Evolutionary conservation across 1,140 invertebrate genomes (phyloP).

Genomic region (Ericerus pela): DNA sequence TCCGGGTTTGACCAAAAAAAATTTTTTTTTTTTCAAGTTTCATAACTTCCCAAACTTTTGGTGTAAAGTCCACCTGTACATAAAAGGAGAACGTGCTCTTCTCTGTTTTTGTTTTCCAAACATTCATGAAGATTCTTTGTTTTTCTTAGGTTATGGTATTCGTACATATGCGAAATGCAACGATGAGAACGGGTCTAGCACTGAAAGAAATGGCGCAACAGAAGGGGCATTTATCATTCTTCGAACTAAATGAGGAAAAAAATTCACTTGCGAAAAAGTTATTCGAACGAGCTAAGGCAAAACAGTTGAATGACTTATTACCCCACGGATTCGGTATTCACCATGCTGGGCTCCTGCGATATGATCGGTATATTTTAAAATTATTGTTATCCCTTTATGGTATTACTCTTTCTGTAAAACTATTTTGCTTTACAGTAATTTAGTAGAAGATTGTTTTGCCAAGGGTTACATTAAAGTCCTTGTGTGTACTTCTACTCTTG

Average conservation of each 20-base stretch:
- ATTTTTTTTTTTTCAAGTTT: too few relatives aligned
- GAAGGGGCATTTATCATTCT: constrained; percentile 51
- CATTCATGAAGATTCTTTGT: too few relatives aligned
- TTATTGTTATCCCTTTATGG: not conserved
- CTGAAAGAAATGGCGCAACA: constrained; percentile 60
- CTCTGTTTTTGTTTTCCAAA: too few relatives aligned
- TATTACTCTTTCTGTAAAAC: not conserved
- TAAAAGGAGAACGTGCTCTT: too few relatives aligned
- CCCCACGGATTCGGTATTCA: constrained; percentile 81
- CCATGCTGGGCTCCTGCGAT: constrained; percentile 86
- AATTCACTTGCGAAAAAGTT: constrained; percentile 43
- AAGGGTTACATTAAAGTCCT: constrained; percentile 84
- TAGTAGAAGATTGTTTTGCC: constrained; percentile 78
- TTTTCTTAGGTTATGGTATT: constrained; percentile 85
- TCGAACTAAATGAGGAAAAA: constrained; percentile 43
- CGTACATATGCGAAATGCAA: constrained; percentile 94
- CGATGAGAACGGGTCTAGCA: constrained; percentile 66
- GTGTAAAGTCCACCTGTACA: not conserved
- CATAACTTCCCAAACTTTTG: too few relatives aligned
- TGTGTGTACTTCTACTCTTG: constrained; percentile 92
- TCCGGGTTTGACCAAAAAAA: too few relatives aligned
- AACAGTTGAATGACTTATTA: constrained; percentile 66
- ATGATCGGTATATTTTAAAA: constrained; percentile 45
- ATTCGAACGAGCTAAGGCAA: constrained; percentile 55
- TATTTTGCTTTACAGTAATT: constrained; percentile 37